Evolutionary conservation across 1,140 invertebrate species (phyloP).

Genomic region (Rhagoletis zephyria): DNA sequence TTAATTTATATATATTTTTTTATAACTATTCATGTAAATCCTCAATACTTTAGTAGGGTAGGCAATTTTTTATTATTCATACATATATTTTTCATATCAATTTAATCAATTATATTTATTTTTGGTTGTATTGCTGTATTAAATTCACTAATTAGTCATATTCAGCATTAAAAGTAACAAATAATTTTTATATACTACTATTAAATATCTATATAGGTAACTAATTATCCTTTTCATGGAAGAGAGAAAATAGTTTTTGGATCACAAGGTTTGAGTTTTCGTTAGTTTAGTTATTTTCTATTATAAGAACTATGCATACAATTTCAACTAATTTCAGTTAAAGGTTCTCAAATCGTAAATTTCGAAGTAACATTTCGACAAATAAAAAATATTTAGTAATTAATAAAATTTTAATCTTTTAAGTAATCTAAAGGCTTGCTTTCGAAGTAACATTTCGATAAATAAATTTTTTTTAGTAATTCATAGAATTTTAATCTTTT

Average conservation of each 20-base stretch:
- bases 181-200: conserved; percentile 18
- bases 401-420: too few species aligned
- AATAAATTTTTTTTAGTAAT: too few species aligned
- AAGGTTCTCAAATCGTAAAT: background rate
- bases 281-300: conserved; percentile 17
- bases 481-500: too few species aligned
- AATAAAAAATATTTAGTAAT: too few species aligned
- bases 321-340: background rate
- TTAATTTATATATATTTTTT: background rate
- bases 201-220: background rate
- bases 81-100: conserved; percentile 5
- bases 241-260: conserved; percentile 70
- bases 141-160: conserved; percentile 50
- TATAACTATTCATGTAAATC: background rate
- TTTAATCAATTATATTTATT: background rate
- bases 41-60: background rate
- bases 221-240: conserved; percentile 64
- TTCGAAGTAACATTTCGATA: too few species aligned
- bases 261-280: conserved; percentile 69
- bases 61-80: background rate
- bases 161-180: conserved; percentile 44
- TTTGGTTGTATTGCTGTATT: conserved; percentile 47
- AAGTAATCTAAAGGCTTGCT: too few species aligned
- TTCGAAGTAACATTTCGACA: too few species aligned
- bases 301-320: background rate